A percentile compares a stretch with the other conserved stretches of the same genome.
Conservation (phyloP, 2,113 vertebrate species). For the Eleginops maclovinus region DNA sequence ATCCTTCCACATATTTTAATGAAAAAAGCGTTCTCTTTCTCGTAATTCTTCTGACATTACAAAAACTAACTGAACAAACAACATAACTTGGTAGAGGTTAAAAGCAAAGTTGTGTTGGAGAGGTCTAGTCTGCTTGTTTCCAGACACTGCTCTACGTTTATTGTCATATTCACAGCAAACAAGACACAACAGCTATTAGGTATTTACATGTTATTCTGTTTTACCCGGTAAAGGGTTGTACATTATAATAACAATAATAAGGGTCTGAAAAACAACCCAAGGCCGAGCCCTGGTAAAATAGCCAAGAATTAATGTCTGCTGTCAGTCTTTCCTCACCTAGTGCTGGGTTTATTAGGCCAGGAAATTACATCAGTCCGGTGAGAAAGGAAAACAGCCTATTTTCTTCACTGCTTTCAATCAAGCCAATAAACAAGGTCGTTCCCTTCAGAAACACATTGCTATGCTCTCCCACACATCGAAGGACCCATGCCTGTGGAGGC, state of each 20-base stretch:
- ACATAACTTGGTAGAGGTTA: background rate
- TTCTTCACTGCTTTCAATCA: slow-evolving; percentile 63
- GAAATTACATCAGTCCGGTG: slow-evolving; percentile 32
- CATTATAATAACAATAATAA: slow-evolving; percentile 12
- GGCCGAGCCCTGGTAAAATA: background rate
- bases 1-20: too few species aligned
- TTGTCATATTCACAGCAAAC: background rate
- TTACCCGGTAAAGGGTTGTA: background rate
- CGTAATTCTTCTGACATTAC: too few species aligned
- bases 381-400: slow-evolving; percentile 40
- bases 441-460: slow-evolving; percentile 54
- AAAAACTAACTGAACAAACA: too few species aligned
- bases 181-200: background rate
- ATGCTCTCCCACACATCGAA: slow-evolving; percentile 44
- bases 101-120: background rate
- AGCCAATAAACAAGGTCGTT: slow-evolving; percentile 67
- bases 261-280: background rate
- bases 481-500: slow-evolving; percentile 28
- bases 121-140: background rate
- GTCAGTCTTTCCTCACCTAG: slow-evolving; percentile 13
- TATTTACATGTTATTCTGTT: background rate
- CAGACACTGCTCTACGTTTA: background rate
- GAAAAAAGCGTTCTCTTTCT: too few species aligned
- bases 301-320: background rate
- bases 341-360: slow-evolving; percentile 23